Conservation (phyloP, 1,140 invertebrate species). For the Helicoverpa zea region DNA sequence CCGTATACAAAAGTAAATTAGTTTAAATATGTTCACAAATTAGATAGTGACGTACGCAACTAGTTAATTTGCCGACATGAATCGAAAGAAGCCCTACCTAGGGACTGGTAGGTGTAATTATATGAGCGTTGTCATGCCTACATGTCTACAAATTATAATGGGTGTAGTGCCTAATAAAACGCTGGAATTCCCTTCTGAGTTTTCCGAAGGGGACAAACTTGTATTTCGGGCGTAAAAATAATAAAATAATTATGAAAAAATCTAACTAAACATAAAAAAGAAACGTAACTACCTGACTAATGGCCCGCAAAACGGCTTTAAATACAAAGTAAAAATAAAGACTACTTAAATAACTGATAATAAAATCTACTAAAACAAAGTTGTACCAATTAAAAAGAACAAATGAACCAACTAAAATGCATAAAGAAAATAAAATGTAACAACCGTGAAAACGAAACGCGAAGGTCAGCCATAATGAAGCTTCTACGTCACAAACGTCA, state of each 20-base stretch:
- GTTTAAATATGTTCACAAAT: conserved; percentile 31
- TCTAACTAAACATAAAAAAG: neutral
- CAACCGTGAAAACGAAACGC: conserved; percentile 19
- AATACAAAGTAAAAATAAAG: conserved; percentile 5
- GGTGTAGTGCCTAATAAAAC: too few species aligned
- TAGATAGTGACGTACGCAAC: conserved; percentile 14
- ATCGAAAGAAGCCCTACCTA: conserved; percentile 36
- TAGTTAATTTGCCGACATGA: conserved; percentile 25
- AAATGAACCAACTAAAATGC: conserved; percentile 10
- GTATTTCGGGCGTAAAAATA: neutral
- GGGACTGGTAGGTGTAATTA: conserved; percentile 15
- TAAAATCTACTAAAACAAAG: conserved; percentile 1
- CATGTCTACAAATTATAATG: too few species aligned
- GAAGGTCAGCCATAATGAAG: conserved; percentile 27
- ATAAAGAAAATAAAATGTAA: conserved; percentile 17
- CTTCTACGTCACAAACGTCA: conserved; percentile 13
- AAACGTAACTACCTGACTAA: neutral
- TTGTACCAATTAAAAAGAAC: conserved; percentile 8
- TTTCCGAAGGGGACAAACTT: too few species aligned
- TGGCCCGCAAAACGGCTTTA: neutral
- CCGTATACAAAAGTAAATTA: neutral
- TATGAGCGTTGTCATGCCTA: neutral
- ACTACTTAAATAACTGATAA: neutral
- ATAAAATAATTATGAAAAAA: neutral
- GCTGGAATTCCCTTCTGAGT: too few species aligned